These are phyloP conservation scores for Drosophila dunni DNA, from an alignment of 1,140 invertebrate genomes.

Conservation along the genomic window DNA sequence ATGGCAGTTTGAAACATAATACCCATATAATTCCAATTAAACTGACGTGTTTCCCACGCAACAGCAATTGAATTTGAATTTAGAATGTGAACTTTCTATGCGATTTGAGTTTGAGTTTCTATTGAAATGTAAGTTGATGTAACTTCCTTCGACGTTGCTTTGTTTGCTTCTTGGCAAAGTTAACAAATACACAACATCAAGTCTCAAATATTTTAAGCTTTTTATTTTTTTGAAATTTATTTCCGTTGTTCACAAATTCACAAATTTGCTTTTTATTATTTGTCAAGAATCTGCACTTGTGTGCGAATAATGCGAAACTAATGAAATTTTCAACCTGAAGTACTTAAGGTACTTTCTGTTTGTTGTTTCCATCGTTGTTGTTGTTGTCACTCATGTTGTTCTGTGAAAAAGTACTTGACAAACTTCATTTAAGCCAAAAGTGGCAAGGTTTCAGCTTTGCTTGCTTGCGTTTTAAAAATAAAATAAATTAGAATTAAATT, in stretches of 20 bases:
- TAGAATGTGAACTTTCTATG: conserved; percentile 21
- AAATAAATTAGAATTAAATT: conserved; percentile 81
- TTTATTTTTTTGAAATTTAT: conserved; percentile 48
- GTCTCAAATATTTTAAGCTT: conserved; percentile 30
- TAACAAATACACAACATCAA: conserved; percentile 48
- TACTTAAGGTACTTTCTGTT: conserved; percentile 55
- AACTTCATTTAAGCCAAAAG: conserved; percentile 79
- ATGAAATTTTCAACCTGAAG: conserved; percentile 79
- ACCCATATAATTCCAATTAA: conserved; percentile 46
- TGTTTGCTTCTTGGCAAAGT: conserved; percentile 36
- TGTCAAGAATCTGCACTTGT: conserved; percentile 61
- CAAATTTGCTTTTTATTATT: conserved; percentile 38
- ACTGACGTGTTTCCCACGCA: conserved; percentile 31
- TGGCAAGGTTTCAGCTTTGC: conserved; percentile 28
- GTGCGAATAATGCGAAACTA: conserved; percentile 62
- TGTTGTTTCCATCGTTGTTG: conserved; percentile 45
- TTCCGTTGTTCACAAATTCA: conserved; percentile 26
- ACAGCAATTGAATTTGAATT: conserved; percentile 47
- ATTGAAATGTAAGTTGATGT: conserved; percentile 14
- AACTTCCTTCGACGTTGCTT: conserved; percentile 36
- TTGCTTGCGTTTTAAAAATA: conserved; percentile 65
- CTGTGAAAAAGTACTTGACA: conserved; percentile 71
- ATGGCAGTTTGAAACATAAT: conserved; percentile 27
- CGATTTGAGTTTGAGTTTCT: conserved; percentile 17
- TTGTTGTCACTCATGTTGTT: conserved; percentile 55